A percentile compares a stretch with the other conserved stretches of the same genome.
Evolutionary conservation across 2,113 vertebrate species (phyloP).

Genomic region (Athene noctua): DNA sequence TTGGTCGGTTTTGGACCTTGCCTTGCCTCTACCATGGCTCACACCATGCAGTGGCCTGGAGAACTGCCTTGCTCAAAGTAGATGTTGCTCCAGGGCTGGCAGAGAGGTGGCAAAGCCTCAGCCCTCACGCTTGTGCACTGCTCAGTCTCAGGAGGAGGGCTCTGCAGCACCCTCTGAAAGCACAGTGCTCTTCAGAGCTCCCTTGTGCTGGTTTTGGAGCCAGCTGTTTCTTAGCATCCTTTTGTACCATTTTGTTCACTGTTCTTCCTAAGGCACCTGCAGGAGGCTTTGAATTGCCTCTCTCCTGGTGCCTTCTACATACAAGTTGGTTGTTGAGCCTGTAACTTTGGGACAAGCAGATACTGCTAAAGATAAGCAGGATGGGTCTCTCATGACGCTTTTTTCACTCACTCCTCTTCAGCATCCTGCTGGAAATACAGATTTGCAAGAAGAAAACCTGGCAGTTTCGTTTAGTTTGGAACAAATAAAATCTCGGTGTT

Average conservation of each 20-base stretch:
- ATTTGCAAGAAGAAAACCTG: not conserved
- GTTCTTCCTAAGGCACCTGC: not conserved
- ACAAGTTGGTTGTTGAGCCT: not conserved
- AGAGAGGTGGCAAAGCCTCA: not conserved
- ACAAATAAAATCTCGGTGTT: not conserved
- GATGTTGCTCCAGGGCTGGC: not conserved
- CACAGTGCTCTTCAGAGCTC: not conserved
- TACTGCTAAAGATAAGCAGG: not conserved
- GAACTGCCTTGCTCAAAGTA: not conserved
- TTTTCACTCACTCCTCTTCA: not conserved
- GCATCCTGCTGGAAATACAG: not conserved
- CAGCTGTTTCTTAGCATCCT: not conserved
- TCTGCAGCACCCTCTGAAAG: not conserved
- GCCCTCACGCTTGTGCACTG: fast-evolving
- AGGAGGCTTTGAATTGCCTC: not conserved
- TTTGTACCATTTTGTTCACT: not conserved
- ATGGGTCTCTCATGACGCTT: not conserved
- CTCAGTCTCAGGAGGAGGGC: not conserved
- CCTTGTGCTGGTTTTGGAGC: not conserved
- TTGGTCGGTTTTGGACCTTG: not conserved
- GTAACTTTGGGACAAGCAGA: not conserved
- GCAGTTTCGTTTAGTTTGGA: not conserved
- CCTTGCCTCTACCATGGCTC: fast-evolving
- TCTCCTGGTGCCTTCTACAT: not conserved
- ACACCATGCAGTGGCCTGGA: not conserved